Conservation (phyloP, 2,888 invertebrate genomes). For the Corbicula japonica region DNA sequence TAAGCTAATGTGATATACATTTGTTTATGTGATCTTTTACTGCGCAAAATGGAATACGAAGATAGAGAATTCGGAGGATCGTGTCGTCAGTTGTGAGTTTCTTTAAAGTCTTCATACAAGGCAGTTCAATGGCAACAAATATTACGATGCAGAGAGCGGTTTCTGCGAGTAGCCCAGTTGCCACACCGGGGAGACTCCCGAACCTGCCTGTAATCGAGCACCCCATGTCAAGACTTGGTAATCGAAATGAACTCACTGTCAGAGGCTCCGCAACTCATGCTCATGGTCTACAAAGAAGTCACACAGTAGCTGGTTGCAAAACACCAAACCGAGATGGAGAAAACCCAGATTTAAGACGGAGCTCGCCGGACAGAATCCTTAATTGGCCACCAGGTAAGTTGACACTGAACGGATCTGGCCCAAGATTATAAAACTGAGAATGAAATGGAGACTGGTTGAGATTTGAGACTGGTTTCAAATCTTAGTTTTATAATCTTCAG, state of each 20-base stretch:
- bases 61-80: background rate
- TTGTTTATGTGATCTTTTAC: background rate
- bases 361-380: constrained; percentile 68
- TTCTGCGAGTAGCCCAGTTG: constrained; percentile 50
- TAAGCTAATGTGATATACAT: background rate
- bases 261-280: constrained; percentile 65
- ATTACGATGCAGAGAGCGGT: constrained; percentile 54
- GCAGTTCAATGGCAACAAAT: constrained; percentile 56
- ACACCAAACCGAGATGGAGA: constrained; percentile 19
- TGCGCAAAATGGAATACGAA: background rate
- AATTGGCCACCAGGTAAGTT: constrained; percentile 74
- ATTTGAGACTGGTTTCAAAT: too few species aligned
- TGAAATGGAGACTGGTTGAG: background rate
- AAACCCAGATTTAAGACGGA: constrained; percentile 37
- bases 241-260: constrained; percentile 65
- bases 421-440: background rate
- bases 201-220: constrained; percentile 73
- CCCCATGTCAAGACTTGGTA: constrained; percentile 70
- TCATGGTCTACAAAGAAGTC: constrained; percentile 41
- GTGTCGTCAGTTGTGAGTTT: background rate
- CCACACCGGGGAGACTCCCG: constrained; percentile 55
- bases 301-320: constrained; percentile 40
- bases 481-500: background rate
- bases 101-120: background rate
- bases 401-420: background rate